Evolutionary conservation across 2,888 invertebrate species (phyloP).

Genomic region (Elysia crispata): DNA sequence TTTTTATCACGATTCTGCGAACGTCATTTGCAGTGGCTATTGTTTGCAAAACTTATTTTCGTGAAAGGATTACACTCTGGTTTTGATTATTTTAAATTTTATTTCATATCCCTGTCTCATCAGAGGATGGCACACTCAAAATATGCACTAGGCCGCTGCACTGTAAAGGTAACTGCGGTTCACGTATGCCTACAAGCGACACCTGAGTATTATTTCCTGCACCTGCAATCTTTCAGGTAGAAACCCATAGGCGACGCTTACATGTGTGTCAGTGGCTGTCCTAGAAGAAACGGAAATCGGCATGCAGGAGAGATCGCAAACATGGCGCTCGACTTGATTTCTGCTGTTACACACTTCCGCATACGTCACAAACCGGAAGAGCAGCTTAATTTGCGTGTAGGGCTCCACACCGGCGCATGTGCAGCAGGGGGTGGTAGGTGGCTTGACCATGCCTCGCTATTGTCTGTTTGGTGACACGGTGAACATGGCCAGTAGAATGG

Average conservation of each 20-base stretch:
- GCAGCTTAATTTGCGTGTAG: constrained; percentile 65
- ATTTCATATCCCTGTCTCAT: no score
- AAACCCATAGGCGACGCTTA: constrained; percentile 76
- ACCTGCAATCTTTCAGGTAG: constrained; percentile 62
- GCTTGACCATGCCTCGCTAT: constrained; percentile 69
- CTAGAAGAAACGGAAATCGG: constrained; percentile 67
- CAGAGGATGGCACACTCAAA: no score
- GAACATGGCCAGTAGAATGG: constrained; percentile 72
- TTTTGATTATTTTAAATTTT: no score
- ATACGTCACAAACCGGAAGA: constrained; percentile 70
- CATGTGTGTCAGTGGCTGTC: constrained; percentile 75
- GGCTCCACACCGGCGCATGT: constrained; percentile 74
- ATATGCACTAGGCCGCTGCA: no score
- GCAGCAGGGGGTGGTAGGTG: constrained; percentile 74
- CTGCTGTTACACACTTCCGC: constrained; percentile 69
- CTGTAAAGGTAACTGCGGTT: no score
- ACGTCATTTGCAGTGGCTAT: no score
- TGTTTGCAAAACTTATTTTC: no score
- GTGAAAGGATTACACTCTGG: no score
- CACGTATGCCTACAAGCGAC: no score
- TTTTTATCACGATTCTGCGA: no score
- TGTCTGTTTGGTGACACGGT: constrained; percentile 73
- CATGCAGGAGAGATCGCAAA: constrained; percentile 74
- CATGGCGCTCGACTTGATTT: constrained; percentile 74
- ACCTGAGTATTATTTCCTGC: no score